Conservation (phyloP, 2,888 invertebrate species). For the Nebria brevicollis region DNA sequence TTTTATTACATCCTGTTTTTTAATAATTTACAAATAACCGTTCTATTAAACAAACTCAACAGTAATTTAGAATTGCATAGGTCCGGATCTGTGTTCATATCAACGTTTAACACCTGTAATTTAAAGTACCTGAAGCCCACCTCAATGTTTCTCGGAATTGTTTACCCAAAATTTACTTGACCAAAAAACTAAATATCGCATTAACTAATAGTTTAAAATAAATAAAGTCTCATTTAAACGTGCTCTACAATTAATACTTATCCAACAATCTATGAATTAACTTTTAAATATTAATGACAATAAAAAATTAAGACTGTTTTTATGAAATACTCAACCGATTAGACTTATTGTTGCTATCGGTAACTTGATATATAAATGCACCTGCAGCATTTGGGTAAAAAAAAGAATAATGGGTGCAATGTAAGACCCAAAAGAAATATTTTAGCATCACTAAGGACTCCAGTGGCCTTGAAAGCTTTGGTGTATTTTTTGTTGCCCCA, state of each 20-base stretch:
- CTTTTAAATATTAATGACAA: neutral
- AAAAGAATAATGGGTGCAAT: slow-evolving; percentile 33
- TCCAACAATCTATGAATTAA: neutral
- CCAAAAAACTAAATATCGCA: neutral
- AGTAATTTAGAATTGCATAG: neutral
- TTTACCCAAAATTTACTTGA: slow-evolving; percentile 33
- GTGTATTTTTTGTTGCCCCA: slow-evolving; percentile 43
- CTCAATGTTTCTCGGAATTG: slow-evolving; percentile 38
- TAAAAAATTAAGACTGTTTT: neutral
- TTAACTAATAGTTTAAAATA: neutral
- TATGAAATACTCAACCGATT: slow-evolving; percentile 37
- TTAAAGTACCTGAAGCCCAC: slow-evolving; percentile 37
- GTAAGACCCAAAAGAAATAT: slow-evolving; percentile 38
- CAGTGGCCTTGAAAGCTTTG: slow-evolving; percentile 34
- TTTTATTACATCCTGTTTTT: neutral
- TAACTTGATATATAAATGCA: slow-evolving; percentile 41
- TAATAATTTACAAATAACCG: neutral
- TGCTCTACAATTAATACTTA: neutral
- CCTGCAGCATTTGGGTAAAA: slow-evolving; percentile 40
- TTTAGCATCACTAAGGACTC: slow-evolving; percentile 35
- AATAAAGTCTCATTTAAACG: neutral
- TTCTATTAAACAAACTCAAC: too few species aligned
- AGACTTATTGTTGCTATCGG: slow-evolving; percentile 20
- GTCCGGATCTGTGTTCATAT: slow-evolving; percentile 3
- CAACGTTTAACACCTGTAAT: slow-evolving; percentile 31